Base-by-base conservation (phyloP, 2,113 vertebrate species). In the Urocynchramus pylzowi region DNA sequence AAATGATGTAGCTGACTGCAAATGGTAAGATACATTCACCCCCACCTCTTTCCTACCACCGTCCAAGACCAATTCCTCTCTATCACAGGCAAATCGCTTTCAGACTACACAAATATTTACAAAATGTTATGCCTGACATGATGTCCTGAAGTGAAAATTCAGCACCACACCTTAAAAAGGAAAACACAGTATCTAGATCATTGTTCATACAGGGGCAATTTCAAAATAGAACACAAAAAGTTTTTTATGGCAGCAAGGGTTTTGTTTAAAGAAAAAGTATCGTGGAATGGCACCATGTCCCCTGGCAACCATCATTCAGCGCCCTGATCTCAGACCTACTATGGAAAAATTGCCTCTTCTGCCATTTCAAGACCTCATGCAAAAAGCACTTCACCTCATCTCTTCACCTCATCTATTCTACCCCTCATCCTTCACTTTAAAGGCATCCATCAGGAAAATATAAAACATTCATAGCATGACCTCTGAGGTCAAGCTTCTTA, bases 1-100 rank as follows among this genome's bases (percentile, higher is more conserved):
- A 26, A 57, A 80, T 23, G 20, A 73, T 44, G 9, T 0, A 68
- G 54, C 44, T 2, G 16, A 80, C 68, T 74, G 56, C 2, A 3
- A 75, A 42, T 5, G 4, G 1, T 10, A 56, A 56, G 63, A 13
- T 4, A 61, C 1, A 2, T 11, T 41, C 11, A 76, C 26, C 3
- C 33, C 8, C 28, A 30, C 7, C 39, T 69, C 59, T 26, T 33
- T 60, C 44, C 73, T 47, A 54, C 6, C 39, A 75, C 28, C 44
- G 15, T 5, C 28, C 8, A 65, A 9, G 9, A 52, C 19, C 28
- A 73, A 73, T 17, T 74, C 20, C 69, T 89, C 73, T 81, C 68
- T 70, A 11, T 1, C n/a, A 19, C 0, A 56, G 6, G 70, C 10
- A n/a, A 73, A 67, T 0, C 16, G 12, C 16, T 86, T 65, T 47